These are phyloP conservation scores for Acanthurus lineatus DNA, from an alignment of 2,797 vertebrate genomes.

Conservation along the genomic window DNA sequence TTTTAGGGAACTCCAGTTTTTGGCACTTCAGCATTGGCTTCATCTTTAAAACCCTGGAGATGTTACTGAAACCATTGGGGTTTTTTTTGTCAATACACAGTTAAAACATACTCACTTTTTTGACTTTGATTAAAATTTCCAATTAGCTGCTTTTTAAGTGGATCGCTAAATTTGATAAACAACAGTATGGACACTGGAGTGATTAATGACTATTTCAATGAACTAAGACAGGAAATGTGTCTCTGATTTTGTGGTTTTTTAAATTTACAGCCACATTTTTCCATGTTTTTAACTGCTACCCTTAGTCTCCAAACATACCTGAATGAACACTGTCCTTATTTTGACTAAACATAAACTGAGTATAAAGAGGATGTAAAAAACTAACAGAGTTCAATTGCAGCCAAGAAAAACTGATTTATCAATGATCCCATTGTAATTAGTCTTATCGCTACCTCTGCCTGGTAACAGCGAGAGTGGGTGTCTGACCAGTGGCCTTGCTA, in stretches of 20 bases:
- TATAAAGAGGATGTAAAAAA: too few relatives aligned
- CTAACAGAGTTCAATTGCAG: slow-evolving; percentile 6
- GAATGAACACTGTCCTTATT: background rate
- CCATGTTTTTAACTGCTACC: background rate
- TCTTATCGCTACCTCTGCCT: slow-evolving; percentile 15
- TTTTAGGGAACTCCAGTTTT: too few relatives aligned
- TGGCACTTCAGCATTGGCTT: too few relatives aligned
- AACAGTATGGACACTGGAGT: background rate
- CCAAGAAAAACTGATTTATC: slow-evolving; percentile 8
- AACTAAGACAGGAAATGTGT: too few relatives aligned
- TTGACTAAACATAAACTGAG: background rate
- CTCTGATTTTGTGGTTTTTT: background rate
- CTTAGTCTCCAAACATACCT: background rate
- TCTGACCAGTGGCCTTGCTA: slow-evolving; percentile 32
- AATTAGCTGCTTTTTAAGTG: background rate
- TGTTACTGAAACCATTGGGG: too few relatives aligned
- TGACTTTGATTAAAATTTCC: background rate
- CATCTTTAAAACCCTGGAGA: too few relatives aligned
- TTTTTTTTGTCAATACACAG: too few relatives aligned
- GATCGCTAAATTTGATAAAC: background rate
- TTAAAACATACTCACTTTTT: too few relatives aligned
- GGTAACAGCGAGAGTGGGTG: slow-evolving; percentile 32
- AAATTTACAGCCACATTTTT: slow-evolving; percentile 5
- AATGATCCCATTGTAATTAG: slow-evolving; percentile 32
- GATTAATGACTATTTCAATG: too few relatives aligned